Base-by-base conservation (phyloP, 2,888 invertebrate genomes). In the Andrena minutula region DNA sequence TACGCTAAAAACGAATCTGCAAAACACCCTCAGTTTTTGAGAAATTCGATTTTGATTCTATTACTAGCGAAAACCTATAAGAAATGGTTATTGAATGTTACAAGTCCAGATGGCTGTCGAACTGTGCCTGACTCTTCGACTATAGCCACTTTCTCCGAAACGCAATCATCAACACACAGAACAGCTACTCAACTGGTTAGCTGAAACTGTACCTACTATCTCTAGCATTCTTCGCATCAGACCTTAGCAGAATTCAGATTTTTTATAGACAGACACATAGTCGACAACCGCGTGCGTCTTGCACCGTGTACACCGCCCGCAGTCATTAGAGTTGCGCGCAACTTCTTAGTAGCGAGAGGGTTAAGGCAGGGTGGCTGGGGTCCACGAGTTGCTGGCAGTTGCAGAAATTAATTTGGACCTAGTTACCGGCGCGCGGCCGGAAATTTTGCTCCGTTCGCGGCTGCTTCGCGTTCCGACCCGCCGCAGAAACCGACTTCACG, bases 341-440 rank as follows among this genome's bases (percentile, higher is more conserved):
- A 74, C 47, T 60, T 66, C 66, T 66, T 66, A 10, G 5, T 30
- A 20, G 10, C 41, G 64, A 56, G 41, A 56, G 64, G 56, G 28
- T 53, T 65, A 56, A 73, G 64, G 53, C 56, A 41, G 32, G 28
- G 26, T 32, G 16, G 63, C 63, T 41, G 23, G 20, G 26, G 47
- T 66, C 65, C 66, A 20, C 58, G 66, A 58, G 56, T 74, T 49
- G 20, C 28, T 66, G 66, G 66, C 65, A 74, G 66, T 68, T 60
- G 49, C 23, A 23, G 66, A 66, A 74, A 74, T 74, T 60, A 74
- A 74, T 74, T 68, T 66, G 47, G 66, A 32, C 32, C 23, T 12
- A 23, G 74, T 66, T 74, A 65, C 28, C 56, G 30, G 65, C 58
- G 47, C 47, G 35, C n/a, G 23, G n/a, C 2, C 23, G 30, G 49